phyloP scores from a whole-genome alignment of 2,888 invertebrate genomes.

The Ypsolopha scabrella region DNA sequence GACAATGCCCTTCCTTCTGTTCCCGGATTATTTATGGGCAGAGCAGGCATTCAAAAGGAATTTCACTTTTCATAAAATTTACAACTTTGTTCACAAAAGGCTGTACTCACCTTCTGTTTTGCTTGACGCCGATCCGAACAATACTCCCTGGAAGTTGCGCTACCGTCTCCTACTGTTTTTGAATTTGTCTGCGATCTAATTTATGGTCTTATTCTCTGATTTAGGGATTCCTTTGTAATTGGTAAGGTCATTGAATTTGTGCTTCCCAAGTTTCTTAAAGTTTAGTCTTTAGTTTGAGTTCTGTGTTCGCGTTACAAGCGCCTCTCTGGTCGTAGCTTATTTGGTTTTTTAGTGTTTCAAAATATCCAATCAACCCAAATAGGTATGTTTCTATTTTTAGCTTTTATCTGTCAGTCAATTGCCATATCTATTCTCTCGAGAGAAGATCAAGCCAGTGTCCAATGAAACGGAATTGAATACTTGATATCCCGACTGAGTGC shows the following conservation, averaged over 20 bases:
- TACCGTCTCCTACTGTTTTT: slow-evolving; percentile 69
- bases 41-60: slow-evolving; percentile 65
- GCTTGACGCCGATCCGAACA: slow-evolving; percentile 62
- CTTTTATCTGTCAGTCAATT: not conserved
- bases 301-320: slow-evolving; percentile 27
- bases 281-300: slow-evolving; percentile 41
- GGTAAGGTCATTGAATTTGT: slow-evolving; percentile 42
- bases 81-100: slow-evolving; percentile 61
- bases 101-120: slow-evolving; percentile 63
- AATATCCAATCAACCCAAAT: too few relatives aligned
- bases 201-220: slow-evolving; percentile 53
- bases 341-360: not conserved
- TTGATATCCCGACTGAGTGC: slow-evolving; percentile 8
- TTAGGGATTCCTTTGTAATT: slow-evolving; percentile 62
- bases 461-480: slow-evolving; percentile 17
- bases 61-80: slow-evolving; percentile 71
- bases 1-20: slow-evolving; percentile 62
- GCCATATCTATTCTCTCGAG: not conserved
- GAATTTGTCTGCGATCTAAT: slow-evolving; percentile 63
- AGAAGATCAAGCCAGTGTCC: not conserved
- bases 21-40: slow-evolving; percentile 57
- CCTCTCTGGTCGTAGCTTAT: not conserved
- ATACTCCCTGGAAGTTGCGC: slow-evolving; percentile 57
- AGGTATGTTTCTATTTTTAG: not conserved
- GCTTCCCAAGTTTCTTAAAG: slow-evolving; percentile 25